Evolutionary conservation across 2,888 invertebrate species (phyloP).

Genomic region (Philereme vetulata): DNA sequence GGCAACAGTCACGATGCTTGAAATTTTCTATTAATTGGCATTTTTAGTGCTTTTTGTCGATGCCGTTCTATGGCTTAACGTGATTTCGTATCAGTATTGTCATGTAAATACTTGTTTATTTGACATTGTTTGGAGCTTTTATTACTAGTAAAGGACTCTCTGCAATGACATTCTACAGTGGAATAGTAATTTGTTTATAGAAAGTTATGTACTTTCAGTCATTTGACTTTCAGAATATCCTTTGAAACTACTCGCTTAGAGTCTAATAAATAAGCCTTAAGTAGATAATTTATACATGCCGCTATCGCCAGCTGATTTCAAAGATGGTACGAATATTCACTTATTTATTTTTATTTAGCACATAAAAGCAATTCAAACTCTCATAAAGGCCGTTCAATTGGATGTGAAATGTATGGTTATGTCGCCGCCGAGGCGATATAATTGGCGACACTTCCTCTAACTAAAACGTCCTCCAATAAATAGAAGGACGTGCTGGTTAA

Average conservation of each 20-base stretch:
- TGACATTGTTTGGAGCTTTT: constrained; percentile 54
- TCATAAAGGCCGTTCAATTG: constrained; percentile 66
- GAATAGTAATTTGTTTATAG: constrained; percentile 13
- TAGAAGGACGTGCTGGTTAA: constrained; percentile 61
- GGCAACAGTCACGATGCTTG: constrained; percentile 66
- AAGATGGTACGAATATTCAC: constrained; percentile 56
- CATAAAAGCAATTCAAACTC: constrained; percentile 71
- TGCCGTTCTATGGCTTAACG: constrained; percentile 58
- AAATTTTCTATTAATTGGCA: constrained; percentile 74
- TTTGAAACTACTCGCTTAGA: constrained; percentile 25
- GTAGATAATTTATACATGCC: constrained; percentile 38
- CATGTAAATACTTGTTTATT: constrained; percentile 52
- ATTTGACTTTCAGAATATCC: constrained; percentile 8
- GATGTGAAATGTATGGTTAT: constrained; percentile 78
- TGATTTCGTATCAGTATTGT: constrained; percentile 60
- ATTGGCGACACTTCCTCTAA: constrained; percentile 73
- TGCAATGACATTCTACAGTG: constrained; percentile 41
- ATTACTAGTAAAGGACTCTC: constrained; percentile 41
- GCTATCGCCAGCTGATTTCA: constrained; percentile 40
- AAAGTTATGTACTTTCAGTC: constrained; percentile 9
- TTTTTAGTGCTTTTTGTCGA: constrained; percentile 68
- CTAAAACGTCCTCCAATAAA: constrained; percentile 62
- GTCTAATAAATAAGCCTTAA: constrained; percentile 7
- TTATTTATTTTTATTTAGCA: constrained; percentile 71
- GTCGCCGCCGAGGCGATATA: constrained; percentile 57